These are phyloP conservation scores for Cervus canadensis DNA, from an alignment of 2,113 vertebrate species.

Conservation along the genomic window DNA sequence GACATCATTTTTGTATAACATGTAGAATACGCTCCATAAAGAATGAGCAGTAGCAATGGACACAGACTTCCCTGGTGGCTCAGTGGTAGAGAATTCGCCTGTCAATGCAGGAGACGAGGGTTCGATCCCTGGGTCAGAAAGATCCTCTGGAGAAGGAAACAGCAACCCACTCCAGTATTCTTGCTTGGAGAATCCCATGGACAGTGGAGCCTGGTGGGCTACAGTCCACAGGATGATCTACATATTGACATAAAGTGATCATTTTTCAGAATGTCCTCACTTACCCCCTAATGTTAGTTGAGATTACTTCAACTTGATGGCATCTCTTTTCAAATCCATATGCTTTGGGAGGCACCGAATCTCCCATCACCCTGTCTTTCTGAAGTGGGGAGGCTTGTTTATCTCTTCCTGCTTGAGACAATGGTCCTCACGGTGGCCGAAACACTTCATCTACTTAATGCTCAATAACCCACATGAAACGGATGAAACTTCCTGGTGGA, in stretches of 20 bases:
- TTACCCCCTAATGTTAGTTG: not conserved
- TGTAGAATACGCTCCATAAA: fast-evolving
- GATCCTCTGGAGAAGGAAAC: not conserved
- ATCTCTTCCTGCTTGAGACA: not conserved
- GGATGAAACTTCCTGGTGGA: not conserved
- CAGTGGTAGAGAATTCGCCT: not conserved
- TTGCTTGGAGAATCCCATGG: not conserved
- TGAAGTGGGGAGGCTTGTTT: not conserved
- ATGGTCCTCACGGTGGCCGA: not conserved
- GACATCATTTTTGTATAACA: too few species aligned
- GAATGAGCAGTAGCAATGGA: not conserved
- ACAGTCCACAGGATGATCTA: not conserved
- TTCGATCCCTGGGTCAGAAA: not conserved
- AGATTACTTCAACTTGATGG: not conserved
- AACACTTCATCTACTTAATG: not conserved
- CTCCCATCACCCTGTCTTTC: not conserved
- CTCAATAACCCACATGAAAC: not conserved
- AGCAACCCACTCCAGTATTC: not conserved
- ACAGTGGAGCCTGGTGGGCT: not conserved
- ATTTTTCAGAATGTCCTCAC: not conserved
- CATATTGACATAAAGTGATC: not conserved
- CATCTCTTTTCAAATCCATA: not conserved
- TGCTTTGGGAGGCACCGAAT: fast-evolving
- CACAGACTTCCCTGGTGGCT: fast-evolving
- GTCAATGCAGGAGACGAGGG: not conserved